Evolutionary conservation across 2,888 invertebrate species (phyloP).

Genomic region (Adela reaumurella): DNA sequence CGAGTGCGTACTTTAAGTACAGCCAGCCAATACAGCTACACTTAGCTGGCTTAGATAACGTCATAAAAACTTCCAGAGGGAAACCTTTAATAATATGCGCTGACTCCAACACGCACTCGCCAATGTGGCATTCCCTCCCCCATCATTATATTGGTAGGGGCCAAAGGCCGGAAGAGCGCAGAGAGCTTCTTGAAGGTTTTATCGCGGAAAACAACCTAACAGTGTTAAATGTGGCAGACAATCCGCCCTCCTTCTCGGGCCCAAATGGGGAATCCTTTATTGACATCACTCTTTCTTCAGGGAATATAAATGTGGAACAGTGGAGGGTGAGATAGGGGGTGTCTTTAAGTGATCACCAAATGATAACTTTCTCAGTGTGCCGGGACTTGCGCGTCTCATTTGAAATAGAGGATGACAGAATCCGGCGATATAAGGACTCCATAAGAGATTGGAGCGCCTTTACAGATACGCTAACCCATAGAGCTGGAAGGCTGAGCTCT

Average conservation of each 20-base stretch:
- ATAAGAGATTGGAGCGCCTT: background rate
- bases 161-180: too few species aligned
- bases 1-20: background rate
- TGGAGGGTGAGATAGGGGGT: background rate
- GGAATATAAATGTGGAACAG: background rate
- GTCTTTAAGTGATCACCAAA: background rate
- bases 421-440: background rate
- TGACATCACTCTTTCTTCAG: background rate
- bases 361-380: background rate
- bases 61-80: background rate
- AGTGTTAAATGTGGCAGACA: background rate
- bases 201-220: background rate
- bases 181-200: background rate
- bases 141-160: background rate
- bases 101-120: background rate
- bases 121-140: background rate
- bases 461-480: background rate
- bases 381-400: background rate
- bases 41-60: background rate
- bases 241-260: background rate
- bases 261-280: background rate
- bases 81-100: background rate
- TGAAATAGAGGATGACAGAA: background rate
- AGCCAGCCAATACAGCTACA: background rate
- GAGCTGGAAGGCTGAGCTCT: background rate